A percentile compares a stretch with the other conserved stretches of the same genome.
Evolutionary conservation across 2,797 vertebrate species (phyloP).

Genomic region (Arctocebus calabarensis): DNA sequence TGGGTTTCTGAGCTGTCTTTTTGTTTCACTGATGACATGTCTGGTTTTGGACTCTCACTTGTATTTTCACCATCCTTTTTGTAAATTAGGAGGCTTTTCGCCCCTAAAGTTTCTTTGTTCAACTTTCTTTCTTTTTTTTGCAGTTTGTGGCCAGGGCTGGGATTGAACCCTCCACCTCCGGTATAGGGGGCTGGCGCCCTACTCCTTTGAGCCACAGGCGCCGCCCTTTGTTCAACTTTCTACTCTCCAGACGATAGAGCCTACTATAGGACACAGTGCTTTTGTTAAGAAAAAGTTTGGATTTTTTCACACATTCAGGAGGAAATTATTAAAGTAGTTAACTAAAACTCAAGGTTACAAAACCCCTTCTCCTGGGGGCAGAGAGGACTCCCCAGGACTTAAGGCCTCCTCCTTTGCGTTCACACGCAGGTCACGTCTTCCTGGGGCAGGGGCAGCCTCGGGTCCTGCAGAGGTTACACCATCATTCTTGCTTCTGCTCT

Average conservation of each 20-base stretch:
- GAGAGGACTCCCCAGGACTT: constrained; percentile 56
- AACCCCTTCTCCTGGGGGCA: background rate
- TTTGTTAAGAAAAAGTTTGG: background rate
- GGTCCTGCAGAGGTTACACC: constrained; percentile 62
- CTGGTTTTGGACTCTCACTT: background rate
- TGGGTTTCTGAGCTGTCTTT: background rate
- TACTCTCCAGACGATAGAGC: background rate
- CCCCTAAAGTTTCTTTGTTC: background rate
- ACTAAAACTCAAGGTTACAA: background rate
- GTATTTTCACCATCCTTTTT: background rate
- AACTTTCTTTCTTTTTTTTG: too few species aligned
- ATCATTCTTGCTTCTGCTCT: constrained; percentile 59
- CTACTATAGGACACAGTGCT: background rate
- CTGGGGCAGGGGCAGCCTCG: constrained; percentile 65
- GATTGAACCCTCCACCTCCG: too few species aligned
- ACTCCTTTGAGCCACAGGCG: too few species aligned
- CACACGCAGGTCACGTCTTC: constrained; percentile 15
- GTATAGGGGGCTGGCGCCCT: too few species aligned
- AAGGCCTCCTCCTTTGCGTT: constrained; percentile 75
- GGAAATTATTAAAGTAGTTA: constrained; percentile 19
- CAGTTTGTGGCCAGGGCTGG: too few species aligned
- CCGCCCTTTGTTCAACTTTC: background rate
- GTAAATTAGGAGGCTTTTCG: background rate
- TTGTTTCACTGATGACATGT: background rate
- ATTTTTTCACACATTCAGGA: background rate